Evolutionary conservation across 1,140 invertebrate species (phyloP).

Genomic region (Hylaeus volcanicus): DNA sequence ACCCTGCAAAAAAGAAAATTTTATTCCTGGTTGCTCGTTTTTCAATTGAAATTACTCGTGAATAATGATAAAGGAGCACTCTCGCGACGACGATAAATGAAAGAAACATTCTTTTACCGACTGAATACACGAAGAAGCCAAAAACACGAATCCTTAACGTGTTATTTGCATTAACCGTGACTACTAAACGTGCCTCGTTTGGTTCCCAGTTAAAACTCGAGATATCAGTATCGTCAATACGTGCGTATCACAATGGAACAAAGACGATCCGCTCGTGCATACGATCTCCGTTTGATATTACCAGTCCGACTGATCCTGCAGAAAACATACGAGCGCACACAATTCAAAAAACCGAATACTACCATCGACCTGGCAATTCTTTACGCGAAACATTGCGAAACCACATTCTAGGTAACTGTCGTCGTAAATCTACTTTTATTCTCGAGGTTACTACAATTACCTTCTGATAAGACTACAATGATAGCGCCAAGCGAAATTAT

Average conservation of each 20-base stretch:
- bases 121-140: background rate
- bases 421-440: slow-evolving; percentile 29
- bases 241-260: background rate
- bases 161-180: background rate
- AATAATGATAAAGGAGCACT: too few species aligned
- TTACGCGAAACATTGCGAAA: background rate
- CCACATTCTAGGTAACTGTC: background rate
- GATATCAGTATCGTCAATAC: background rate
- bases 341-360: background rate
- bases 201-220: background rate
- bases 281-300: background rate
- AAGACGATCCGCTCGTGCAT: too few species aligned
- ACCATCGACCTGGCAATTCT: background rate
- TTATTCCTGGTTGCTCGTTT: too few species aligned
- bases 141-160: background rate
- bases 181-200: too few species aligned
- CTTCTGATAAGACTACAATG: slow-evolving; percentile 26
- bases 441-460: slow-evolving; percentile 18
- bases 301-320: background rate
- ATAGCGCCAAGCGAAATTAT: slow-evolving; percentile 31
- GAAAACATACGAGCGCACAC: background rate
- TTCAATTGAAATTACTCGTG: too few species aligned
- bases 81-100: background rate
- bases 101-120: background rate
- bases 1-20: too few species aligned